These are phyloP conservation scores for Acanthopagrus latus DNA, from an alignment of 2,797 vertebrate species.

Conservation along the genomic window DNA sequence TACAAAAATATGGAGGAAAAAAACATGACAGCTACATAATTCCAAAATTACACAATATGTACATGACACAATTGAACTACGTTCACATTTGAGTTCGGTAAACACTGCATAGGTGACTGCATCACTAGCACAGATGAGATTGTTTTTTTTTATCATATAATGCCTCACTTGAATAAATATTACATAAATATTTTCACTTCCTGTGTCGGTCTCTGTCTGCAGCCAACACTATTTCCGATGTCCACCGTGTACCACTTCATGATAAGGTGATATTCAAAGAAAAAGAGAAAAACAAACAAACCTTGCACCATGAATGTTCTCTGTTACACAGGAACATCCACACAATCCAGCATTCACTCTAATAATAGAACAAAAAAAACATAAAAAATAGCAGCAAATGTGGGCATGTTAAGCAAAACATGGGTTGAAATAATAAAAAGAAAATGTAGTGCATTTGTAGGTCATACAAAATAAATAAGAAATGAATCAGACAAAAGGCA, in stretches of 20 bases:
- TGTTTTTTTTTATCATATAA: slow-evolving; percentile 64
- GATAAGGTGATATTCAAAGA: slow-evolving; percentile 30
- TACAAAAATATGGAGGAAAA: slow-evolving; percentile 58
- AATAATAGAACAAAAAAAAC: slow-evolving; percentile 39
- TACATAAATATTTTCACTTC: slow-evolving; percentile 74
- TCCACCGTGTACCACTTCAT: slow-evolving; percentile 38
- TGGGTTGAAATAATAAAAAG: slow-evolving; percentile 48
- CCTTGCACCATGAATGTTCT: slow-evolving; percentile 31
- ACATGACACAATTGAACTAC: slow-evolving; percentile 76
- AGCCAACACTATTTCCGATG: slow-evolving; percentile 19
- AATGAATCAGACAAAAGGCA: slow-evolving; percentile 60
- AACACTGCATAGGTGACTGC: slow-evolving; percentile 84
- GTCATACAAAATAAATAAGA: slow-evolving; percentile 40
- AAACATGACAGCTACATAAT: slow-evolving; percentile 67
- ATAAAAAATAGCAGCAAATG: slow-evolving; percentile 67
- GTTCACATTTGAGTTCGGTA: slow-evolving; percentile 81
- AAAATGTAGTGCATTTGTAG: slow-evolving; percentile 60
- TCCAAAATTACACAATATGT: slow-evolving; percentile 75
- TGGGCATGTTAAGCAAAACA: slow-evolving; percentile 63
- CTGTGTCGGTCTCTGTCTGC: slow-evolving; percentile 48
- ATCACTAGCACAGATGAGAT: slow-evolving; percentile 79
- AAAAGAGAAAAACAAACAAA: slow-evolving; percentile 11
- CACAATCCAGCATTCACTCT: slow-evolving; percentile 41
- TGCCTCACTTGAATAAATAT: slow-evolving; percentile 81
- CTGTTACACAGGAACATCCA: slow-evolving; percentile 32